phyloP scores from a whole-genome alignment of 2,113 vertebrate genomes.

The Notiomystis cincta region DNA sequence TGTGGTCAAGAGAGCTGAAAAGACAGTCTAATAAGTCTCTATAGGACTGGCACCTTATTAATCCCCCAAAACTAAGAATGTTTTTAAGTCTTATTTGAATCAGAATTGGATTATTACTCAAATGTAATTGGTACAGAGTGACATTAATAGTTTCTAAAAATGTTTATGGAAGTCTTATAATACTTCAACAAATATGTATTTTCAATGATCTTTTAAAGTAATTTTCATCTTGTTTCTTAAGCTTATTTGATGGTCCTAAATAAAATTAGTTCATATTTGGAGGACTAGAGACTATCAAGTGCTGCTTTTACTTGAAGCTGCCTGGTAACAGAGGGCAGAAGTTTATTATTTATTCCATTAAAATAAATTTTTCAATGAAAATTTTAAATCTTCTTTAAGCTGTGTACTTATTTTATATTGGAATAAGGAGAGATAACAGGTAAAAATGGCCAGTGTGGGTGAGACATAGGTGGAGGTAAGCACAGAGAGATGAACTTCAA shows the following conservation, averaged over 20 bases:
- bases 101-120: neutral
- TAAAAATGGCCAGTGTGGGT: neutral
- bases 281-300: neutral
- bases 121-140: neutral
- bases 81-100: neutral
- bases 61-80: neutral
- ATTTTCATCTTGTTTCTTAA: neutral
- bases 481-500: neutral
- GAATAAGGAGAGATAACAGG: neutral
- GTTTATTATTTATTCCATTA: neutral
- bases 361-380: neutral
- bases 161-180: neutral
- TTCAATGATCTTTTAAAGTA: neutral
- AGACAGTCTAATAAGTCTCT: neutral
- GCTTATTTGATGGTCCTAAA: neutral
- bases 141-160: neutral
- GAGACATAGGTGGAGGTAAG: fast-evolving
- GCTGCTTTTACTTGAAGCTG: neutral
- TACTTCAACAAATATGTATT: neutral
- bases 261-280: neutral
- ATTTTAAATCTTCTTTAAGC: neutral
- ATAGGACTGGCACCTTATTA: neutral
- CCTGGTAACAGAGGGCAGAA: neutral
- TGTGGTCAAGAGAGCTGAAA: neutral
- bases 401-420: neutral